Evolutionary conservation across 2,888 invertebrate species (phyloP).

Genomic region (Synergus laeviventris): DNA sequence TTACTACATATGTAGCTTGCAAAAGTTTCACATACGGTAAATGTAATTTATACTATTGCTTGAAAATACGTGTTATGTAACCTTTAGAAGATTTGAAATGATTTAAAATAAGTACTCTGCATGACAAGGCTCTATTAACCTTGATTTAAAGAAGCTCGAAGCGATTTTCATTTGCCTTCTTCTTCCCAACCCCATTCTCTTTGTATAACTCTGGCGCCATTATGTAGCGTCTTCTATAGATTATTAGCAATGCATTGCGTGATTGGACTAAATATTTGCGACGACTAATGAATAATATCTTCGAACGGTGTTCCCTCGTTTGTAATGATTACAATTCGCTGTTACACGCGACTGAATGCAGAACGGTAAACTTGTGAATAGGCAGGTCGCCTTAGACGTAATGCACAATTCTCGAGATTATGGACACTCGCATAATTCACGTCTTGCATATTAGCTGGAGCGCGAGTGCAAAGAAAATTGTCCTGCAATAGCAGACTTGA

Average conservation of each 20-base stretch:
- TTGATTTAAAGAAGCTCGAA: neutral
- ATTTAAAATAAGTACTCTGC: neutral
- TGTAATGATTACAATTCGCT: constrained; percentile 44
- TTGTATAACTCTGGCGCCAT: neutral
- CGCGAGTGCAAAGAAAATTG: constrained; percentile 5
- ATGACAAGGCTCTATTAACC: neutral
- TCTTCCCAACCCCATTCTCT: neutral
- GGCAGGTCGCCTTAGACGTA: constrained; percentile 42
- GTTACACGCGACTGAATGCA: constrained; percentile 46
- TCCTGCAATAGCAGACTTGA: constrained; percentile 25
- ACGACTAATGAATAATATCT: constrained; percentile 52
- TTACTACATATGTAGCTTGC: neutral
- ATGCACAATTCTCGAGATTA: constrained; percentile 23
- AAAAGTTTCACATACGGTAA: neutral
- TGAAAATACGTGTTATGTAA: neutral
- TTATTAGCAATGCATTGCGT: neutral
- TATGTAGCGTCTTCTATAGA: neutral
- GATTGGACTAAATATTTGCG: constrained; percentile 24
- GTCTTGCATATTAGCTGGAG: neutral
- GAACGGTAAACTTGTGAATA: constrained; percentile 52
- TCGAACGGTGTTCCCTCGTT: constrained; percentile 43
- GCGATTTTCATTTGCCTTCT: neutral
- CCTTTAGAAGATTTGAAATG: neutral
- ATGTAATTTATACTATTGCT: neutral
- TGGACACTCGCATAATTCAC: no score